Conservation (phyloP, 2,113 vertebrate species). For the Passer montanus region DNA sequence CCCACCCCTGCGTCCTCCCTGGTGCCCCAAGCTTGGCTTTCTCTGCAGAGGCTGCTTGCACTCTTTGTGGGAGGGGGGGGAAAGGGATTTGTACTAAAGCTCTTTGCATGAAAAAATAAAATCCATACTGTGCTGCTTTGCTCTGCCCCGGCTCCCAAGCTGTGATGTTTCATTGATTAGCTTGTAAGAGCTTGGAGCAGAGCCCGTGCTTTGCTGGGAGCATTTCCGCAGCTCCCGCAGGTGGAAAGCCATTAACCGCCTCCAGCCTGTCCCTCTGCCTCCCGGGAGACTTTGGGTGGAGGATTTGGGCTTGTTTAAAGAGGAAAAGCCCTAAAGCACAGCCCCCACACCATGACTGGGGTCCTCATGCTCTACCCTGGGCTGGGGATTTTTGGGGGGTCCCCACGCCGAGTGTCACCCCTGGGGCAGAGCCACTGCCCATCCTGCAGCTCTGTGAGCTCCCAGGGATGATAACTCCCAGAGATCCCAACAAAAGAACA, state of each 20-base stretch:
- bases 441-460: rapidly evolving
- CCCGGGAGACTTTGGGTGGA: not conserved
- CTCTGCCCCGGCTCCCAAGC: not conserved
- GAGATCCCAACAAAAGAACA: not conserved
- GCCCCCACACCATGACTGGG: rapidly evolving
- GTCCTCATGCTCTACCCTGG: rapidly evolving
- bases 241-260: constrained; percentile 1
- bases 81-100: constrained; percentile 30
- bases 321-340: not conserved
- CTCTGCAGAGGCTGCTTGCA: not conserved
- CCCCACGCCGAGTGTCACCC: rapidly evolving
- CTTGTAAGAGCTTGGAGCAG: constrained; percentile 45
- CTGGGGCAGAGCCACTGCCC: not conserved
- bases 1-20: not conserved
- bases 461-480: not conserved
- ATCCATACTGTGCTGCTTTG: constrained; percentile 44
- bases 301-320: not conserved
- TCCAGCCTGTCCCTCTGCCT: not conserved
- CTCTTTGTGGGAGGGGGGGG: not conserved
- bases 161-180: constrained; percentile 52
- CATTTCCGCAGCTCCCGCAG: not conserved
- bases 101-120: not conserved
- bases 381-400: too few species aligned
- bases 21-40: not conserved
- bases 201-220: not conserved